Conservation (phyloP, 2,888 invertebrate species). For the Stegophylla sp. region DNA sequence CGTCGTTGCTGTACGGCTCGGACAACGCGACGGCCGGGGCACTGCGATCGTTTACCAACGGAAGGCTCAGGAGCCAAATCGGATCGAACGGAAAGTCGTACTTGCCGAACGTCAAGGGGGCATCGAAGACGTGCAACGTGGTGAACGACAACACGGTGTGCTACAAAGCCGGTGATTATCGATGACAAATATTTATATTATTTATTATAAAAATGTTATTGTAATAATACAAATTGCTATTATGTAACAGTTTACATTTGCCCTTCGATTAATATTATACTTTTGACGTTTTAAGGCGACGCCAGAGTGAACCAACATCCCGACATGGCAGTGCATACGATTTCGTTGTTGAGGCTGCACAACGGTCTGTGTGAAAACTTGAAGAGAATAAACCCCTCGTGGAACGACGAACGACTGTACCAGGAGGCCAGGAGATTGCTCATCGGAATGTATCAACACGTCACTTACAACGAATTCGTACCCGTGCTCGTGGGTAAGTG, state of each 20-base stretch:
- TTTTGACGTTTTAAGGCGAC: conserved; percentile 70
- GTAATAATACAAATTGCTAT: too few species aligned
- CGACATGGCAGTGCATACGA: conserved; percentile 75
- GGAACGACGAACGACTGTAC: conserved; percentile 76
- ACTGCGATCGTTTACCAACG: conserved; percentile 60
- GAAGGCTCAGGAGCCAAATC: conserved; percentile 66
- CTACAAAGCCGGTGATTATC: conserved; percentile 74
- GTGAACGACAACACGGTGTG: conserved; percentile 74
- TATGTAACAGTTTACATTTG: too few species aligned
- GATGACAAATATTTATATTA: conserved; percentile 68
- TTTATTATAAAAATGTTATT: too few species aligned
- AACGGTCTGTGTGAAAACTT: conserved; percentile 75
- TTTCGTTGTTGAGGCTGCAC: conserved; percentile 78
- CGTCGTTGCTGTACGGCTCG: conserved; percentile 60
- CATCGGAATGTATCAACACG: conserved; percentile 78
- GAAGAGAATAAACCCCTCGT: conserved; percentile 73
- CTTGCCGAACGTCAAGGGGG: conserved; percentile 73
- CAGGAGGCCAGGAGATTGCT: conserved; percentile 76
- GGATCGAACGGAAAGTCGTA: conserved; percentile 72
- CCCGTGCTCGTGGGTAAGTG: conserved; percentile 74
- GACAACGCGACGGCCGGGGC: conserved; percentile 28
- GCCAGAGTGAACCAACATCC: conserved; percentile 78
- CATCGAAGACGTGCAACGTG: conserved; percentile 72
- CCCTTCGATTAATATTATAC: conserved; percentile 60
- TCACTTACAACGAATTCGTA: conserved; percentile 80